phyloP scores from a whole-genome alignment of 2,888 invertebrate species.

The Yponomeuta malinellus region DNA sequence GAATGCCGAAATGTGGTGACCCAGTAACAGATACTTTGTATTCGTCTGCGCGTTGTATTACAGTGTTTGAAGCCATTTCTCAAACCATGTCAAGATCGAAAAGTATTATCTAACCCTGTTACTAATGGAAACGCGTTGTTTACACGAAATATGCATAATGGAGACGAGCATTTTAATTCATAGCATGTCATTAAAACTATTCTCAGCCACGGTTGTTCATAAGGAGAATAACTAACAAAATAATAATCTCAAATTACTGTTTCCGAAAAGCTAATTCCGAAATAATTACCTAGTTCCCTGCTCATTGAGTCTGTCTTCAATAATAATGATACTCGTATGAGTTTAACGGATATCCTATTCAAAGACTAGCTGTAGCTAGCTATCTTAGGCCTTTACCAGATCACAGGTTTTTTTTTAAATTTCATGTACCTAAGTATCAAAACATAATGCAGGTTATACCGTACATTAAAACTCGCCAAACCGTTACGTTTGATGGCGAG shows the following conservation, averaged over 20 bases:
- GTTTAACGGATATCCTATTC: neutral
- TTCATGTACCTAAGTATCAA: too few relatives aligned
- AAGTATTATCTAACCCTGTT: slow-evolving; percentile 44
- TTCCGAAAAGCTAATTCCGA: neutral
- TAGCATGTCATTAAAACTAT: neutral
- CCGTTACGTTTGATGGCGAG: too few relatives aligned
- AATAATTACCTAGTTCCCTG: neutral
- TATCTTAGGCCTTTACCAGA: too few relatives aligned
- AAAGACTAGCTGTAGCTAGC: neutral
- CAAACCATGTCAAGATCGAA: slow-evolving; percentile 67
- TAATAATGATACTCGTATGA: neutral
- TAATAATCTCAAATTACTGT: neutral
- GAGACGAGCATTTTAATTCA: slow-evolving; percentile 3
- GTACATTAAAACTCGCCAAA: too few relatives aligned
- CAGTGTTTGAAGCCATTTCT: slow-evolving; percentile 48
- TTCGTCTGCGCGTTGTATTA: slow-evolving; percentile 6
- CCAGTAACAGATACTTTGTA: slow-evolving; percentile 11
- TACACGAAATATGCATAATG: neutral
- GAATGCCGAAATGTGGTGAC: slow-evolving; percentile 8
- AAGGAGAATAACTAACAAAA: neutral
- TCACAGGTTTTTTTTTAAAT: too few relatives aligned
- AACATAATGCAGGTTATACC: too few relatives aligned
- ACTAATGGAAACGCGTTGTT: neutral
- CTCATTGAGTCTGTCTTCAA: neutral
- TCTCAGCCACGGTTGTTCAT: neutral